phyloP scores from a whole-genome alignment of 2,888 invertebrate species.

The Buathra laborator region DNA sequence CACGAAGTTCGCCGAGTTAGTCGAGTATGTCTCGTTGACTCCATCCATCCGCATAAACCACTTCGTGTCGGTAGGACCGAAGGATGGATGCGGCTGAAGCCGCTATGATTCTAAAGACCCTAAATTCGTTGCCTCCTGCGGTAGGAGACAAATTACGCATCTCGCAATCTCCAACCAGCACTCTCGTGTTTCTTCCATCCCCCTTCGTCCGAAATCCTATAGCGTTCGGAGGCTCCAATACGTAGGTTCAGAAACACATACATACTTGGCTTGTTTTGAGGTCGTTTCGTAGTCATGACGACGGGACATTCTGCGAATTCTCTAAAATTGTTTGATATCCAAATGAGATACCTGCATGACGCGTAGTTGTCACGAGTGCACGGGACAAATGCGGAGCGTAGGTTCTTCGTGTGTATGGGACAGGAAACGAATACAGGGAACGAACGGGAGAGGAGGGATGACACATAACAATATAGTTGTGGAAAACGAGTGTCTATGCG shows the following conservation, averaged over 20 bases:
- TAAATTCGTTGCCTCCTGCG: constrained; percentile 42
- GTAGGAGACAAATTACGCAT: constrained; percentile 56
- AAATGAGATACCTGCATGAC: neutral
- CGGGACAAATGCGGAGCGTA: neutral
- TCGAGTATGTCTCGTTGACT: constrained; percentile 36
- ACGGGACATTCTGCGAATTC: constrained; percentile 1
- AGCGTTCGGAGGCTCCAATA: neutral
- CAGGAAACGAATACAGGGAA: constrained; percentile 3
- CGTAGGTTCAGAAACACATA: constrained; percentile 9
- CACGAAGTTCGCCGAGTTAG: constrained; percentile 30
- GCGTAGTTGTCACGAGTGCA: neutral
- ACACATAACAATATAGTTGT: constrained; percentile 3
- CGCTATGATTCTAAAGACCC: constrained; percentile 51
- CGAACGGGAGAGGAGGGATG: constrained; percentile 12
- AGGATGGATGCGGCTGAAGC: constrained; percentile 37
- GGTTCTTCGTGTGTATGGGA: neutral
- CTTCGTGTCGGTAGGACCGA: constrained; percentile 24
- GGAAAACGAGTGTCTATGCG: constrained; percentile 56
- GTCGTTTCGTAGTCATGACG: constrained; percentile 28
- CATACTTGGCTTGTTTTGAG: constrained; percentile 4
- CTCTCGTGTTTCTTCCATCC: constrained; percentile 10
- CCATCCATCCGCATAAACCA: constrained; percentile 49
- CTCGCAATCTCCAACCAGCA: constrained; percentile 25
- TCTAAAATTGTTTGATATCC: neutral
- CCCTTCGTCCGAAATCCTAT: constrained; percentile 1